Conservation (phyloP, 1,140 invertebrate genomes). For the Zaprionus nigranus region DNA sequence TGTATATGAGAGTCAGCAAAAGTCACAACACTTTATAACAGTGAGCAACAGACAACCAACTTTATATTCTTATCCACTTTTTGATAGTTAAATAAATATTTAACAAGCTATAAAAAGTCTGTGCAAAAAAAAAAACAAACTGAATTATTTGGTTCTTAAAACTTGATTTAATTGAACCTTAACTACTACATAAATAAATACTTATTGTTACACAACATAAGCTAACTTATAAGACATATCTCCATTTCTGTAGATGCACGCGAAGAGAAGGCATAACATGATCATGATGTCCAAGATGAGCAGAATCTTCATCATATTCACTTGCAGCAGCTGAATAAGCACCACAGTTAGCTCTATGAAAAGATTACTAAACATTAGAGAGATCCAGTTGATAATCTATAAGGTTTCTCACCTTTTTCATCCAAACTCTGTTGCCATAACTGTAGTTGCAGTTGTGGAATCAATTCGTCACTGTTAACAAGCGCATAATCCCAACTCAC, state of each 20-base stretch:
- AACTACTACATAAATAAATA: not conserved
- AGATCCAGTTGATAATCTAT: not conserved
- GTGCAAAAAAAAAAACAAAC: no score
- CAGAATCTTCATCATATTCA: conserved; percentile 63
- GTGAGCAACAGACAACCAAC: no score
- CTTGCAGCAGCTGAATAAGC: conserved; percentile 56
- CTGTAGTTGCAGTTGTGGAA: conserved; percentile 22
- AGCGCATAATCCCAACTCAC: not conserved
- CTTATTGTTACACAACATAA: not conserved
- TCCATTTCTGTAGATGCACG: not conserved
- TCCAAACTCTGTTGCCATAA: conserved; percentile 13
- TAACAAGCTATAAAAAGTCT: not conserved
- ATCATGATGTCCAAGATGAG: conserved; percentile 46
- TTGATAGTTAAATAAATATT: not conserved
- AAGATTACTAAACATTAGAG: not conserved
- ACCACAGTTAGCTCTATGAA: conserved; percentile 27
- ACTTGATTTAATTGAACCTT: no score
- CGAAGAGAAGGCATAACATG: conserved; percentile 35
- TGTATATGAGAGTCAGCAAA: not conserved
- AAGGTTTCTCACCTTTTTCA: conserved; percentile 36
- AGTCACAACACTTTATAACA: no score
- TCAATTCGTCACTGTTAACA: not conserved
- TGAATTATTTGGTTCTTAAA: no score
- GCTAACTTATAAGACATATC: not conserved
- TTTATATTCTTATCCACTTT: no score